Percentiles rank a stretch among this genome's conserved stretches.
Conservation (phyloP, 2,797 vertebrate genomes). For the Sebastes trivittatus region DNA sequence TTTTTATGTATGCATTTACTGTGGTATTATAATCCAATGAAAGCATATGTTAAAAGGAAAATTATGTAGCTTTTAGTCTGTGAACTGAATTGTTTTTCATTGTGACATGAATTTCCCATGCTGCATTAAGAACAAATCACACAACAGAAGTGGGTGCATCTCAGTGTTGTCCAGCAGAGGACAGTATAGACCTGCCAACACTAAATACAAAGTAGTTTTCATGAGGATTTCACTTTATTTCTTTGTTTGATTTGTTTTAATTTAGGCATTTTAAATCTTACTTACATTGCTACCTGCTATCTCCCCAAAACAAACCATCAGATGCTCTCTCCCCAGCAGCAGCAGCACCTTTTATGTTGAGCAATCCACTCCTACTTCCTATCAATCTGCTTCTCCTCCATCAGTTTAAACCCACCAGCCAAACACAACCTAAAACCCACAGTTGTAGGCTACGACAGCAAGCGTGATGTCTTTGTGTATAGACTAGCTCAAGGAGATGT, state of each 20-base stretch:
- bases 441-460: slow-evolving; percentile 31
- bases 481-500: slow-evolving; percentile 49
- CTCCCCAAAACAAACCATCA: slow-evolving; percentile 29
- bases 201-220: neutral
- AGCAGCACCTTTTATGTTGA: slow-evolving; percentile 29
- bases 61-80: neutral
- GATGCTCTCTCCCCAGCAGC: slow-evolving; percentile 41
- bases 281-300: slow-evolving; percentile 18
- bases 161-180: slow-evolving; percentile 9
- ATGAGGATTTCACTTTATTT: neutral
- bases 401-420: slow-evolving; percentile 37
- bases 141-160: neutral
- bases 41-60: neutral
- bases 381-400: slow-evolving; percentile 16
- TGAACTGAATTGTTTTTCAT: neutral
- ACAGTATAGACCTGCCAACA: neutral
- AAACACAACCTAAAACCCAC: slow-evolving; percentile 23
- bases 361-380: slow-evolving; percentile 19
- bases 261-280: slow-evolving; percentile 34
- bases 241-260: slow-evolving; percentile 16
- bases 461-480: slow-evolving; percentile 56
- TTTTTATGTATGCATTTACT: slow-evolving; percentile 16
- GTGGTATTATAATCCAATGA: neutral
- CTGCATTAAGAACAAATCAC: neutral
- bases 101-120: neutral